Evolutionary conservation across 2,113 vertebrate genomes (phyloP).

Genomic region (Shinisaurus crocodilurus): DNA sequence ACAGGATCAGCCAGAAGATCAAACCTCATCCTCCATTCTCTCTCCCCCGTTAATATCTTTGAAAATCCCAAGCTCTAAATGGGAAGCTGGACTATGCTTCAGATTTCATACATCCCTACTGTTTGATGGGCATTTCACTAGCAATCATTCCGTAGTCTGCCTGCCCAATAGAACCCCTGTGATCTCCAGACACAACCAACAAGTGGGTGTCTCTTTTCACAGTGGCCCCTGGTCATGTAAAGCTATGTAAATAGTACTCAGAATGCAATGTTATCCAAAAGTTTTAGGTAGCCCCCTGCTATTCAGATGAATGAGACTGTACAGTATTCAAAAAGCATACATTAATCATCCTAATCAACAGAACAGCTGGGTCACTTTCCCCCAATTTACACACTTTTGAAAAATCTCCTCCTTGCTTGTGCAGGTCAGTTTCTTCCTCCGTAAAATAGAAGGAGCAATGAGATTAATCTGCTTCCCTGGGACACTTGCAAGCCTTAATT

Average conservation of each 20-base stretch:
- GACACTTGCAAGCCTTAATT: constrained; percentile 41
- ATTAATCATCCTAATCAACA: constrained; percentile 1
- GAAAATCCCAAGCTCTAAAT: background rate
- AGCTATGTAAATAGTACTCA: background rate
- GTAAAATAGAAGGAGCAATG: background rate
- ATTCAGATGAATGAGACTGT: constrained; percentile 4
- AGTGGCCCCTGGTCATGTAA: background rate
- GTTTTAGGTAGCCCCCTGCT: background rate
- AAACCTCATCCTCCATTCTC: background rate
- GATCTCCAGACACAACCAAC: background rate
- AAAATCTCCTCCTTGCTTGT: constrained; percentile 9
- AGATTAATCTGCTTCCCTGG: background rate
- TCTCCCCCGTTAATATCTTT: background rate
- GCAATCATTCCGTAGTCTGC: background rate
- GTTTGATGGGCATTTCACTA: background rate
- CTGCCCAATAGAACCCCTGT: background rate
- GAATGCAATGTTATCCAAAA: background rate
- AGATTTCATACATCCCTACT: background rate
- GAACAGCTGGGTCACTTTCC: constrained; percentile 26
- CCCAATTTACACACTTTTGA: constrained; percentile 15
- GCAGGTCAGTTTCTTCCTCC: constrained; percentile 36
- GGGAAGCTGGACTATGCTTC: background rate
- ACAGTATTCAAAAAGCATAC: background rate
- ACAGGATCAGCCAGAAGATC: background rate
- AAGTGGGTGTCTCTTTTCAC: background rate